Base-by-base conservation (phyloP, 2,888 invertebrate genomes). In the Oxytorus armatus region DNA sequence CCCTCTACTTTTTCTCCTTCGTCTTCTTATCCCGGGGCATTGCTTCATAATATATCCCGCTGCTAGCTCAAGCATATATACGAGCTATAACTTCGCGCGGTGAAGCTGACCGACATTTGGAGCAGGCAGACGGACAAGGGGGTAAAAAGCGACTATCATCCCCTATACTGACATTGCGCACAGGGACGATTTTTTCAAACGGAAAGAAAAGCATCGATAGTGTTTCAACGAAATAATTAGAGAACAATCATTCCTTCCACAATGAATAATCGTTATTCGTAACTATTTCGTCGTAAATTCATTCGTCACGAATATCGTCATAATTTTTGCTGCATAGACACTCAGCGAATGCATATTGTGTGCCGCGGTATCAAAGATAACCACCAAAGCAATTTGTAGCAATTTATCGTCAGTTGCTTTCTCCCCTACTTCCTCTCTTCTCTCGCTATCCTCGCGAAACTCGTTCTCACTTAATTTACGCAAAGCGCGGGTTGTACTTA, bases 401-500 rank as follows among this genome's bases (percentile, higher is more conserved):
- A 65, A 74, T 65, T 74, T 74, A 74, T 74, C 70, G 53, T 69
- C 61, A 42, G 47, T 25, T 18, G 47, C 5, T 44, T n/a, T 39
- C 29, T 33, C 25, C 36, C 39, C 18, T 59, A 29, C 42, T 57
- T 66, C 14, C 47, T 23, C 18, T 29, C 42, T 11, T 57, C 16
- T 66, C 36, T 66, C n/a, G 42, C 25, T 44, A 57, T 47, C 25
- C 10, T 16, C 29, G 73, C 55, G 16, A 63, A 78, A 73, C 47
- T 51, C 72, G 68, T 77, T 55, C 36, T 68, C 68, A 39, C 42
- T 53, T 63, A 69, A 80, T 77, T 73, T 69, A 55, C 68, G 49
- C 61, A 80, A 68, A 68, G 51, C 70, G 55, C 36, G 10, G 33
- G 36, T 65, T 55, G 63, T 65, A 70, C 47, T 39, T 55, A 63